phyloP scores from a whole-genome alignment of 2,888 invertebrate genomes.

The Branchipolynoe longqiensis region DNA sequence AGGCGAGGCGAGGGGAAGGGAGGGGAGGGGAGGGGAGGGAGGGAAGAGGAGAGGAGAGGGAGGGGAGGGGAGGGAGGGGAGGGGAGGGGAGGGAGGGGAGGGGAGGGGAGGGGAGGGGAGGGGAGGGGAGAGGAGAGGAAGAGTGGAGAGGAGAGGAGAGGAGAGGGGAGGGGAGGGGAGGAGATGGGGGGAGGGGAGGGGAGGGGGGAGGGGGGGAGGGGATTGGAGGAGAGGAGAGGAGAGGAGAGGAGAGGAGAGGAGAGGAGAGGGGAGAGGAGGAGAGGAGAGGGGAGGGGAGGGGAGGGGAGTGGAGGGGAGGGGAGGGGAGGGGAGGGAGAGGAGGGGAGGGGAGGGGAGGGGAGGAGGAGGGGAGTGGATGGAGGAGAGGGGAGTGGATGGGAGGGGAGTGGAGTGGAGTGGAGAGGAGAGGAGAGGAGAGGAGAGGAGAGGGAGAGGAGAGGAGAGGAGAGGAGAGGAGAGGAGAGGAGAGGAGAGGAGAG shows the following conservation, averaged over 20 bases:
- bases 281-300: background rate
- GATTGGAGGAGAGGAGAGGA: background rate
- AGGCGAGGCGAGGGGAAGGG: background rate
- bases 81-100: slow-evolving; percentile 1
- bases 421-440: background rate
- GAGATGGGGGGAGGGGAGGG: background rate
- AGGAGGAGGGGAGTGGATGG: background rate
- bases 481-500: background rate
- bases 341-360: background rate
- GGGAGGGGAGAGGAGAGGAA: background rate
- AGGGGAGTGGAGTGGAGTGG: background rate
- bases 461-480: background rate
- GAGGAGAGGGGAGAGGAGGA: background rate
- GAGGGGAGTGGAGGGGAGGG: background rate
- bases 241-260: background rate
- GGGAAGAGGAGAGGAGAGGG: background rate
- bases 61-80: background rate
- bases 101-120: background rate
- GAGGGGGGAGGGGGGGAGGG: background rate
- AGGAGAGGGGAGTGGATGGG: background rate
- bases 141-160: background rate
- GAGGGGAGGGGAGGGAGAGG: slow-evolving; percentile 1
- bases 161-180: background rate
- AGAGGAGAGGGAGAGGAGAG: background rate
- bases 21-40: background rate